Evolutionary conservation across 92 coral and sea anemone species (phyloP).

Genomic region (Blastomussa wellsi): DNA sequence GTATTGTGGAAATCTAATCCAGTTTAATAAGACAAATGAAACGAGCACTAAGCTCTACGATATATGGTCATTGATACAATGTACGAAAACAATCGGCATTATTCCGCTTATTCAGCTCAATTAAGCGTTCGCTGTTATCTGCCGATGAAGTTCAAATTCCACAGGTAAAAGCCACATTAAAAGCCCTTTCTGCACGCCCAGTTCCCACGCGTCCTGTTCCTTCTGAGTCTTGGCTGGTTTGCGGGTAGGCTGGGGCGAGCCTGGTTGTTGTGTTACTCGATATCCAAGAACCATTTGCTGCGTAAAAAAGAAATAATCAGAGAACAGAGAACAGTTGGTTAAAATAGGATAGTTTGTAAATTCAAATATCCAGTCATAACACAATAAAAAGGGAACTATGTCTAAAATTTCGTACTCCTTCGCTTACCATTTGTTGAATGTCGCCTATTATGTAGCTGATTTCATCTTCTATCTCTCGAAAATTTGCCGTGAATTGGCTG

Average conservation of each 20-base stretch:
- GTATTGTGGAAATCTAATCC: no score
- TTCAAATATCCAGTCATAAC: background rate
- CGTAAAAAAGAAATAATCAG: background rate
- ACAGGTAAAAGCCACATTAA: slow-evolving; percentile 47
- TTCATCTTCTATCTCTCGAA: slow-evolving; percentile 2
- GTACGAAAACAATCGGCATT: slow-evolving; percentile 26
- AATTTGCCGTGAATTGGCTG: slow-evolving; percentile 12
- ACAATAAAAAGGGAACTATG: background rate
- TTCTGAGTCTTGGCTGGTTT: slow-evolving; percentile 59
- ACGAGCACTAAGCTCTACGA: slow-evolving; percentile 8
- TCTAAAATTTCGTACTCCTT: background rate
- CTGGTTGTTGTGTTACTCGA: slow-evolving; percentile 23
- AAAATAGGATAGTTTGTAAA: background rate
- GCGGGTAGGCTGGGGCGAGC: slow-evolving; percentile 39
- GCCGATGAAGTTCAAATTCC: slow-evolving; percentile 31
- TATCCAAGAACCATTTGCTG: slow-evolving; percentile 44
- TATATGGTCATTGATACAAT: slow-evolving; percentile 37
- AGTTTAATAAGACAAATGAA: background rate
- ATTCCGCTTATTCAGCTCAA: background rate
- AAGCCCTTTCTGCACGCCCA: slow-evolving; percentile 57
- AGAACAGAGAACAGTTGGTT: background rate
- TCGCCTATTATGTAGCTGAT: background rate
- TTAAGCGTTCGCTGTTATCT: background rate
- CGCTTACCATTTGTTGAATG: slow-evolving; percentile 34
- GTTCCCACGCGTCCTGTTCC: slow-evolving; percentile 58